Percentiles rank a stretch among this genome's conserved stretches.
These are phyloP conservation scores for Stomorhina lunata DNA, from an alignment of 2,888 invertebrate genomes.

Conservation along the genomic window DNA sequence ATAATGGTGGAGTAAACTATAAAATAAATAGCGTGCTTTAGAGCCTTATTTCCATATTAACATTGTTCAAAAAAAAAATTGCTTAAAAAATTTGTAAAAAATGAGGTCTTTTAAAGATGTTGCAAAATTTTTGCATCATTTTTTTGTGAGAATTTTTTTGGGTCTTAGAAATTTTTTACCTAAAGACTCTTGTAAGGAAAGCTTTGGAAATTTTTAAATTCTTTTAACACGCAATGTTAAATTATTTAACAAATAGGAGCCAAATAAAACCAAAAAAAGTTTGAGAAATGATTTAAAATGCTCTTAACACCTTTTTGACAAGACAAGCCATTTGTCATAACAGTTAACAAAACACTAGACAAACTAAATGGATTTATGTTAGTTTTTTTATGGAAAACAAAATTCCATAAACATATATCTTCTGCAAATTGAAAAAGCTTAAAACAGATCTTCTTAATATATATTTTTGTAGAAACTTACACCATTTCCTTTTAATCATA, in stretches of 20 bases:
- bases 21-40: slow-evolving; percentile 33
- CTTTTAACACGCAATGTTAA: slow-evolving; percentile 53
- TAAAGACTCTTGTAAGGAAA: neutral
- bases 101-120: slow-evolving; percentile 43
- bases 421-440: slow-evolving; percentile 22
- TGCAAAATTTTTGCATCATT: slow-evolving; percentile 16
- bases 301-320: slow-evolving; percentile 71
- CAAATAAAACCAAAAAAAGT: neutral
- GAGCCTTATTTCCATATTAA: slow-evolving; percentile 18
- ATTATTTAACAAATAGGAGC: slow-evolving; percentile 26
- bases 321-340: slow-evolving; percentile 69
- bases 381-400: neutral
- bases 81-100: neutral
- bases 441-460: neutral
- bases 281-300: slow-evolving; percentile 64
- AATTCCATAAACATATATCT: neutral
- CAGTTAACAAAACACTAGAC: slow-evolving; percentile 43
- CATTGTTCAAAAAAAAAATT: neutral
- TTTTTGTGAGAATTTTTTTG: slow-evolving; percentile 28
- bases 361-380: slow-evolving; percentile 24
- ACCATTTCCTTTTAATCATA: neutral
- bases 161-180: neutral
- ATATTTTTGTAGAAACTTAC: neutral
- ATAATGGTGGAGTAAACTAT: neutral
- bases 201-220: slow-evolving; percentile 35